Conservation (phyloP, 1,140 invertebrate species). For the Bombus fervidus region DNA sequence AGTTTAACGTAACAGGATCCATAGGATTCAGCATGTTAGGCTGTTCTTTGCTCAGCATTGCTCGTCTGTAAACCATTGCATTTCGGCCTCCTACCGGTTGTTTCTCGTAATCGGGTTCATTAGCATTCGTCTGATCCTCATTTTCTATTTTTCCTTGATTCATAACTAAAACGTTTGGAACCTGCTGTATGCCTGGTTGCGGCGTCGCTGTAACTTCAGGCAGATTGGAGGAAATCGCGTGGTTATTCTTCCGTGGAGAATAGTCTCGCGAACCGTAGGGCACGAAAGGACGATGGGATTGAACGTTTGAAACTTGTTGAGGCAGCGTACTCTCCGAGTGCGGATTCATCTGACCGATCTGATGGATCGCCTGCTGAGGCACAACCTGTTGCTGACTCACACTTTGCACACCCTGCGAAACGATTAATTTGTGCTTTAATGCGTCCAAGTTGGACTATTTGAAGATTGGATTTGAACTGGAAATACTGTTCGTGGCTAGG, state of each 20-base stretch:
- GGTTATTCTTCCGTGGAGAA: not conserved
- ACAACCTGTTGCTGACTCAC: constrained; percentile 48
- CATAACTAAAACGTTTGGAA: not conserved
- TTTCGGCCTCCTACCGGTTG: constrained; percentile 61
- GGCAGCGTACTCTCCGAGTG: constrained; percentile 22
- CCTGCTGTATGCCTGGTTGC: not conserved
- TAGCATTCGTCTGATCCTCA: not conserved
- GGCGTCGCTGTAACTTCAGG: no score
- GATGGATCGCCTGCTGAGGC: not conserved
- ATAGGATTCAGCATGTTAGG: not conserved
- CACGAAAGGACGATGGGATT: constrained; percentile 63
- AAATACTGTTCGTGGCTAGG: not conserved
- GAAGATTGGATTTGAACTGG: not conserved
- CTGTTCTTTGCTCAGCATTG: not conserved
- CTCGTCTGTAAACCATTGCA: constrained; percentile 22
- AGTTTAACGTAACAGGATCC: not conserved
- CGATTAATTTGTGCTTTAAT: constrained; percentile 8
- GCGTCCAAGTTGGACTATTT: not conserved
- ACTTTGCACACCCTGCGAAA: not conserved
- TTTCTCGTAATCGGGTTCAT: constrained; percentile 30
- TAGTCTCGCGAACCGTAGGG: constrained; percentile 15
- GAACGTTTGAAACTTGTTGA: constrained; percentile 28
- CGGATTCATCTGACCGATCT: constrained; percentile 32
- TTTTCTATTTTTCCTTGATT: not conserved
- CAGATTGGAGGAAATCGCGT: not conserved